Percentiles rank a stretch among this genome's conserved stretches.
Evolutionary conservation across 2,797 vertebrate species (phyloP).

Genomic region (Gallinago stenura): DNA sequence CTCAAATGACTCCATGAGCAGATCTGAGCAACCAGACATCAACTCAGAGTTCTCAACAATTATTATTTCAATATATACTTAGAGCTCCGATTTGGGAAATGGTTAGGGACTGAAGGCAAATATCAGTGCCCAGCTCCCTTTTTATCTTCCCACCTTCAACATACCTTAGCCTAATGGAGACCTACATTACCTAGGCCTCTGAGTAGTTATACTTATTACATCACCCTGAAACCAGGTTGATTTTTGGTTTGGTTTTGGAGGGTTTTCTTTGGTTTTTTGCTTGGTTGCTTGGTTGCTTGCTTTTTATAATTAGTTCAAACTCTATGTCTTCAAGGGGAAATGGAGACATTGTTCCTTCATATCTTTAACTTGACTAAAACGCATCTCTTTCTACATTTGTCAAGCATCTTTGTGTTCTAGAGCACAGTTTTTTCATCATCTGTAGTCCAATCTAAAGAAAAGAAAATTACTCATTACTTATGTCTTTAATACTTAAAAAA

Average conservation of each 20-base stretch:
- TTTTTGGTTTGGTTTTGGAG: neutral
- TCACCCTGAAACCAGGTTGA: neutral
- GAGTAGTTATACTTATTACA: neutral
- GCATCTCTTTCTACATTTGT: neutral
- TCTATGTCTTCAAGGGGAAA: rapidly evolving
- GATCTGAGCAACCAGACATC: neutral
- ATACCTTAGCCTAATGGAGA: neutral
- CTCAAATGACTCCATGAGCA: neutral
- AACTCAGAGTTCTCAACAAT: neutral
- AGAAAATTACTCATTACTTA: neutral
- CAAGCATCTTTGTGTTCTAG: neutral
- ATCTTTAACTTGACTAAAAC: neutral
- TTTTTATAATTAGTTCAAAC: neutral
- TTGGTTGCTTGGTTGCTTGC: neutral
- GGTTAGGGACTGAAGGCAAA: neutral
- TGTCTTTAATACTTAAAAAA: neutral
- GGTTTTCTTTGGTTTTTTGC: neutral
- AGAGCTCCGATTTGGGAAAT: neutral
- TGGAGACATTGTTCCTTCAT: neutral
- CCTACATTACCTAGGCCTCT: too few species aligned
- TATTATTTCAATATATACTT: neutral
- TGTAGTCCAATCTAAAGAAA: neutral
- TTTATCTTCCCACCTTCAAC: neutral
- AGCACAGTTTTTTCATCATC: neutral
- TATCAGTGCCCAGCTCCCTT: neutral